Base-by-base conservation (phyloP, 2,797 vertebrate species). In the Rhinichthys osculus region DNA sequence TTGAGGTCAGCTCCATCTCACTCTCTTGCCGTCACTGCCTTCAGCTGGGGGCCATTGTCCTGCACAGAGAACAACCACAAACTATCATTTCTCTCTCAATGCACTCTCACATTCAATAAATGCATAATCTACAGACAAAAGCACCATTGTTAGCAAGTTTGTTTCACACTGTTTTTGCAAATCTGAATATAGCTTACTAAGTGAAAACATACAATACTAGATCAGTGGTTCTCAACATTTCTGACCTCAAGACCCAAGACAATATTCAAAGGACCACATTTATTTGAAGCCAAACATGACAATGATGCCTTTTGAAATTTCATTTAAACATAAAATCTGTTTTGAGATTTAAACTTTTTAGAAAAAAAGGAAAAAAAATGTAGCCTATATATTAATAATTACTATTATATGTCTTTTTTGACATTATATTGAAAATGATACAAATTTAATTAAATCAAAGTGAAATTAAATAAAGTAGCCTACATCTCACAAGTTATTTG, bases 41-140 rank as follows among this genome's bases (percentile, higher is more conserved):
- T 95, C 92, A 94, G 90, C 90, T 93, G 72, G 81, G 67, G 3
- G 78, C 92, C 93, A 94, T 94, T 90, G 92, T 66, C 92, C 94
- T 95, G 91, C 71, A 82, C 81, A 87, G 69, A 82, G 87, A 83
- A 80, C 77, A 85, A 85, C 44, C 38, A 47, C 79, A 89, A 59
- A 85, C 40, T 87, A 79, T 86, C 1, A 78, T 78, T 86, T 84
- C 44, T 72, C 21, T 16, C 54, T 79, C 84, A 88, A 77, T 73
- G 73, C 74, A 73, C 77, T 59, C 62, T 81, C 59, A 83, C 76
- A 83, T 47, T 52, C 14, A 47, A 86, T 82, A 88, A 76, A 77
- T 30, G 57, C 69, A 67, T 69, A 88, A 64, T 85, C 81, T 80
- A 71, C 33, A n/a, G 42, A 85, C 81, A 83, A 82, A 81, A 52